Base-by-base conservation (phyloP, 2,797 vertebrate species). In the Sebastes steindachneri region DNA sequence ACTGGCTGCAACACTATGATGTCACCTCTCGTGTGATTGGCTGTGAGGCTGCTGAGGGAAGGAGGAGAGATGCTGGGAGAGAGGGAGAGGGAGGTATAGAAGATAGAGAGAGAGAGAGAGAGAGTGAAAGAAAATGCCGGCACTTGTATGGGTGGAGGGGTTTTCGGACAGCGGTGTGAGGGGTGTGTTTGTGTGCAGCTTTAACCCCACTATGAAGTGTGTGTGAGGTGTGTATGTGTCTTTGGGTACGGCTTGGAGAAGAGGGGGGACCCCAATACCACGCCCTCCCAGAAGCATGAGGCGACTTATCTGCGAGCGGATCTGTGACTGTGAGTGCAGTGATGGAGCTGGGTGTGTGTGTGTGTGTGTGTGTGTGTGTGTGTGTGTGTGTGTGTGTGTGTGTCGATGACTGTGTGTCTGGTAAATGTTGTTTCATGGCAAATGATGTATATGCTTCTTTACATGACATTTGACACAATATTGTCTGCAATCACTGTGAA, bases 311-410 rank as follows among this genome's bases (percentile, higher is more conserved):
- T 99, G 98, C 97, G 97, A 99, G 95, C 96, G 97, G 93, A 99
- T 99, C 96, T 99, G 98, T 96, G 98, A 99, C 97, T 97, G 98
- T 99, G 96, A 99, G 98, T 99, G 96, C 93, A 86, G 84, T 80
- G 95, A 94, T 94, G 90, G 93, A 95, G 92, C 91, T 93, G 93
- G 93, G 81, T 80, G 82, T 68, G 64, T 77, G 48, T 71, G 70
- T 80, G 63, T 90, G 19, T 62, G 59, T 23, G 82, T 80, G 83
- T 67, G 55, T 72, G 58, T 77, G 69, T 54, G 59, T 57, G 57
- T 68, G 21, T 74, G 69, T 54, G 59, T 55, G 55, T 68, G 21
- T 68, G 21, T 74, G 68, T 54, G 68, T 54, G 55, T 57, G 53
- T 68, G 15, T 72, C 31, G 21, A 59, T 29, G 55, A 19, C 5